phyloP scores from a whole-genome alignment of 2,888 invertebrate species.

The Anthophora plumipes region DNA sequence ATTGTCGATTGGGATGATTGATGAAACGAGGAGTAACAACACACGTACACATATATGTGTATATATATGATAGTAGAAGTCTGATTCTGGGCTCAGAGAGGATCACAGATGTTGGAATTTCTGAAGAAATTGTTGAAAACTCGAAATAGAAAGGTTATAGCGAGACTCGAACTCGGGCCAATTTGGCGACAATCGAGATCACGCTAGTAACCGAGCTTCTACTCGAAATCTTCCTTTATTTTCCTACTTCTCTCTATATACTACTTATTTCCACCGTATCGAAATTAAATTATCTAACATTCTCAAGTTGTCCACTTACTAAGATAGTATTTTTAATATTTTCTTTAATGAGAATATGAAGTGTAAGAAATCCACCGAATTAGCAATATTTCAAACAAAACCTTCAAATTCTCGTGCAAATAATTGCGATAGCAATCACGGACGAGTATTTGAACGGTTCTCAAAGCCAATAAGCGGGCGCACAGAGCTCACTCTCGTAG shows the following conservation, averaged over 20 bases:
- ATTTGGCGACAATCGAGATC: not conserved
- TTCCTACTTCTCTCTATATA: not conserved
- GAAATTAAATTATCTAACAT: no score
- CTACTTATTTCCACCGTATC: no score
- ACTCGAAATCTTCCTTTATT: not conserved
- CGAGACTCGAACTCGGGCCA: not conserved
- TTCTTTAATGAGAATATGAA: no score
- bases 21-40: conserved; percentile 1
- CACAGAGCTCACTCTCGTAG: conserved; percentile 46
- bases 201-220: not conserved
- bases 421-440: not conserved
- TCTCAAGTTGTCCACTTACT: no score
- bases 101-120: not conserved
- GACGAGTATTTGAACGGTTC: not conserved
- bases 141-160: not conserved
- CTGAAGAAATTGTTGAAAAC: not conserved
- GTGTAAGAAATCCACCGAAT: conserved; percentile 3
- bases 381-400: not conserved
- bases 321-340: no score
- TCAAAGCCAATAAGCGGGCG: conserved; percentile 10
- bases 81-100: not conserved
- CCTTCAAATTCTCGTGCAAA: not conserved
- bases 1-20: not conserved
- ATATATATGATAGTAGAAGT: not conserved
- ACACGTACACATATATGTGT: not conserved